Evolutionary conservation across 1,140 invertebrate species (phyloP).

Genomic region (Macrobrachium nipponense): DNA sequence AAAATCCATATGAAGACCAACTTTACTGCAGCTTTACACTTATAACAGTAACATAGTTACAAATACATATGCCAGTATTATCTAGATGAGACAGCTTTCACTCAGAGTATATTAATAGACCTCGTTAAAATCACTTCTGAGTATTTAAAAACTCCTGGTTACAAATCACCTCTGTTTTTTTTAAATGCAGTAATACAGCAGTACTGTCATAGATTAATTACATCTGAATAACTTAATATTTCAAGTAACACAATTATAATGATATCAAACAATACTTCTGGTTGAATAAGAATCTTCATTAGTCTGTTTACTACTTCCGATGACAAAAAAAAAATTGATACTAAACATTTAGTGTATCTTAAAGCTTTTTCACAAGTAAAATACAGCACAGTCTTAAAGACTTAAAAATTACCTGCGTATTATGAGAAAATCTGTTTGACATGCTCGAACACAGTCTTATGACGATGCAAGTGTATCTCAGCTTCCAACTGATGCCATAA

Average conservation of each 20-base stretch:
- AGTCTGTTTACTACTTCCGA: not conserved
- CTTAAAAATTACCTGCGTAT: slow-evolving; percentile 58
- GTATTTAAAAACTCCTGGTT: too few species aligned
- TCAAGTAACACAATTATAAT: not conserved
- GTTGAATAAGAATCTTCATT: not conserved
- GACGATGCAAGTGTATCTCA: slow-evolving; percentile 86
- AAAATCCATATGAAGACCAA: too few species aligned
- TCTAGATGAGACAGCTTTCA: too few species aligned
- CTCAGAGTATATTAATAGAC: too few species aligned
- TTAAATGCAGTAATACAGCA: too few species aligned
- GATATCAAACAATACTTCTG: not conserved
- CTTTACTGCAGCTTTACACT: too few species aligned
- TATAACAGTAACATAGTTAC: too few species aligned
- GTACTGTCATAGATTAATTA: not conserved
- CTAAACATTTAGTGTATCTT: not conserved
- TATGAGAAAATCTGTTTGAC: slow-evolving; percentile 69
- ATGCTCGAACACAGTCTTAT: slow-evolving; percentile 80
- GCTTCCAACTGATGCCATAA: slow-evolving; percentile 88
- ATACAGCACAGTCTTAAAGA: not conserved
- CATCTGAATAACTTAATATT: not conserved
- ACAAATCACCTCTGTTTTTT: too few species aligned
- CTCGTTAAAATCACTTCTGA: too few species aligned
- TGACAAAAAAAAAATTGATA: not conserved
- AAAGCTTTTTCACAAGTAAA: too few species aligned
- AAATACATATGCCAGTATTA: too few species aligned